Conservation (phyloP, 2,888 invertebrate species). For the Argyra leucocephala region DNA sequence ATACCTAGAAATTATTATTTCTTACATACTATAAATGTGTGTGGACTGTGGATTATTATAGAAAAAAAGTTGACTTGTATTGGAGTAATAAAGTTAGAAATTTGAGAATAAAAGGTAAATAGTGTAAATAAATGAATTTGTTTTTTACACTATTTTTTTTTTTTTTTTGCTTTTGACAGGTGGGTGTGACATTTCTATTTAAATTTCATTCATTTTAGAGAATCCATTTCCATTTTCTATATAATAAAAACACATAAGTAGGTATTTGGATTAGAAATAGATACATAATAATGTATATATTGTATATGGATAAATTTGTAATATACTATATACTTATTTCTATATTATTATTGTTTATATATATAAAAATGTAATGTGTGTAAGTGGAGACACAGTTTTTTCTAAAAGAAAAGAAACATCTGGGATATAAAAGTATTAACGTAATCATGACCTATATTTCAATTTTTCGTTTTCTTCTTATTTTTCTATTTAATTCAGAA, state of each 20-base stretch:
- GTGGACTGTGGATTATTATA: no score
- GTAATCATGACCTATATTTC: not conserved
- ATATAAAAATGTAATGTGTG: no score
- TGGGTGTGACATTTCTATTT: constrained; percentile 18
- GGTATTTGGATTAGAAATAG: not conserved
- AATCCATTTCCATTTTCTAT: not conserved
- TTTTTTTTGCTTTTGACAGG: constrained; percentile 17
- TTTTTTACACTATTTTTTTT: constrained; percentile 10
- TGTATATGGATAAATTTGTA: not conserved
- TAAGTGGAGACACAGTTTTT: not conserved
- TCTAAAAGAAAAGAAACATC: not conserved
- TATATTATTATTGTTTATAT: not conserved
- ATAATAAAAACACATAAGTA: not conserved
- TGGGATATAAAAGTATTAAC: not conserved
- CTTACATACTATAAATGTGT: no score
- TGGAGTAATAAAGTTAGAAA: no score
- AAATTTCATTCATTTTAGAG: not conserved
- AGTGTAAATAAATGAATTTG: not conserved
- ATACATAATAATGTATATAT: not conserved
- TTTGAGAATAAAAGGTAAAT: no score
- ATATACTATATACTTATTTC: not conserved
- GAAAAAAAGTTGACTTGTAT: no score
- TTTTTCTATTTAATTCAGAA: no score
- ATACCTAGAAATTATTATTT: no score
- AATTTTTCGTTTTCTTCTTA: no score